These are phyloP conservation scores for Trissolcus brochymenae DNA, from an alignment of 2,888 invertebrate species.

Conservation along the genomic window DNA sequence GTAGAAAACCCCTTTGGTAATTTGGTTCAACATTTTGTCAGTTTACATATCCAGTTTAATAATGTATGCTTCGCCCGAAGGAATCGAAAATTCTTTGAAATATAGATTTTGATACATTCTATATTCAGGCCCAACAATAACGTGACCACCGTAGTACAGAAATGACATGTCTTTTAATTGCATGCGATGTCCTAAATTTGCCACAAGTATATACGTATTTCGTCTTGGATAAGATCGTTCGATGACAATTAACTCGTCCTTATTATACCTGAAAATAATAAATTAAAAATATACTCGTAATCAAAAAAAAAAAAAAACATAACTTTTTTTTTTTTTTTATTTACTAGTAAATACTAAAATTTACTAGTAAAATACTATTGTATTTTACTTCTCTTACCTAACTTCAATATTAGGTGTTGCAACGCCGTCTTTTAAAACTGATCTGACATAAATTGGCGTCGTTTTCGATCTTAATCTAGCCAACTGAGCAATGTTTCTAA, in stretches of 20 bases:
- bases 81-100: slow-evolving; percentile 78
- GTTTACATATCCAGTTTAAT: slow-evolving; percentile 80
- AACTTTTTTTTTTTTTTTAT: too few relatives aligned
- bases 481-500: slow-evolving; percentile 80
- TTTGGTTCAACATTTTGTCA: not conserved
- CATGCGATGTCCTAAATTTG: slow-evolving; percentile 82
- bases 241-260: slow-evolving; percentile 82
- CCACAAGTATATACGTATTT: slow-evolving; percentile 85
- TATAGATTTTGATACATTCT: slow-evolving; percentile 76
- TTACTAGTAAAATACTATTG: too few relatives aligned
- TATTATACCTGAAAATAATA: slow-evolving; percentile 77
- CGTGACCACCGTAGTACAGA: slow-evolving; percentile 85
- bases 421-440: slow-evolving; percentile 82
- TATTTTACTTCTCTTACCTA: too few relatives aligned
- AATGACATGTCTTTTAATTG: slow-evolving; percentile 85
- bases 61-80: slow-evolving; percentile 81
- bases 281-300: slow-evolving; percentile 2
- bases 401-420: slow-evolving; percentile 83
- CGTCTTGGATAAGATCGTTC: slow-evolving; percentile 89
- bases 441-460: slow-evolving; percentile 85
- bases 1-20: not conserved
- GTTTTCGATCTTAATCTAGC: slow-evolving; percentile 80
- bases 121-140: slow-evolving; percentile 78
- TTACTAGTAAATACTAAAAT: too few relatives aligned
- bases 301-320: too few relatives aligned